A percentile compares a stretch with the other conserved stretches of the same genome.
Evolutionary conservation across 2,113 vertebrate species (phyloP).

Genomic region (Microtus richardsoni): DNA sequence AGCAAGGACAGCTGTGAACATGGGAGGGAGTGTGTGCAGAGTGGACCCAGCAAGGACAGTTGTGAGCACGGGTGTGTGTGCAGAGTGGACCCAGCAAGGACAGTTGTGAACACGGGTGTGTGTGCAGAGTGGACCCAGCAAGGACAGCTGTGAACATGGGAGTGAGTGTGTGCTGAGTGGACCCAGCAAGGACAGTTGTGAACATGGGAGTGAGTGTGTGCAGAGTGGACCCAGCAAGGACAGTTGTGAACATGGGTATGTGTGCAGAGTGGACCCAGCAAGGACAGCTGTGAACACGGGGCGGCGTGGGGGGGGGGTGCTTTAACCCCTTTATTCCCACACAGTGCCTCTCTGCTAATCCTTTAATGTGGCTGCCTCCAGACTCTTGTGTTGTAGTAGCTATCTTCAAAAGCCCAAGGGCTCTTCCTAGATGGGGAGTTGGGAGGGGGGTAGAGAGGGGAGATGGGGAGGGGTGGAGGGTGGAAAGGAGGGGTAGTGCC

Average conservation of each 20-base stretch:
- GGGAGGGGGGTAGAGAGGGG: background rate
- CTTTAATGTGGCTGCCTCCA: background rate
- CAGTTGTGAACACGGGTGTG: too few species aligned
- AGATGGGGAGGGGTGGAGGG: background rate
- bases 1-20: too few species aligned
- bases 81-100: too few species aligned
- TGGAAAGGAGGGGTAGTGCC: background rate
- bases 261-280: too few species aligned
- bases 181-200: background rate
- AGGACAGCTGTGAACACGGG: too few species aligned
- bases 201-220: too few species aligned
- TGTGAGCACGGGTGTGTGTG: too few species aligned
- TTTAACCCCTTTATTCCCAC: background rate
- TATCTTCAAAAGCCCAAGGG: background rate
- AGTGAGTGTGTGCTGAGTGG: background rate
- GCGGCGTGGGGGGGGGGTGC: accelerated
- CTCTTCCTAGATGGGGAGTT: background rate
- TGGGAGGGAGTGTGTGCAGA: background rate
- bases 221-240: too few species aligned
- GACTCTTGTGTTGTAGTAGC: background rate
- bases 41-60: background rate
- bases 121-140: too few species aligned
- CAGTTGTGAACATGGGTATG: too few species aligned
- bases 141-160: background rate
- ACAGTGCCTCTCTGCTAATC: background rate